Conservation (phyloP, 2,113 vertebrate genomes). For the Blennius ocellaris region DNA sequence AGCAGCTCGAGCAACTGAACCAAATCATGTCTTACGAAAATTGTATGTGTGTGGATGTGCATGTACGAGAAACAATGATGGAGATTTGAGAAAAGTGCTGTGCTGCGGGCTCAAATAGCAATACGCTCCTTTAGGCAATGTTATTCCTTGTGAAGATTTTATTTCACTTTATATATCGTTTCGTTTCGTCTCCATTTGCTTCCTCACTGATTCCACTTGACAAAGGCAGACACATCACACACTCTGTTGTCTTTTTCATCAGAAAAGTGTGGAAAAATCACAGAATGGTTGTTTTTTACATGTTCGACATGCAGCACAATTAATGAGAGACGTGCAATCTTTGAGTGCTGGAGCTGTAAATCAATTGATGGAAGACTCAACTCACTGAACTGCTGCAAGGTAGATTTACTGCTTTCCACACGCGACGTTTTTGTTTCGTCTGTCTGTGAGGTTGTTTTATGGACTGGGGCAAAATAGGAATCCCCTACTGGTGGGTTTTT, state of each 20-base stretch:
- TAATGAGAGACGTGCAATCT: constrained; percentile 25
- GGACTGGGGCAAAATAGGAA: constrained; percentile 1
- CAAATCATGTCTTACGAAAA: constrained; percentile 56
- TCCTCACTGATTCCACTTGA: constrained; percentile 45
- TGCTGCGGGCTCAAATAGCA: constrained; percentile 26
- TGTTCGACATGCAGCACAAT: constrained; percentile 29
- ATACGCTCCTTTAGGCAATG: constrained; percentile 49
- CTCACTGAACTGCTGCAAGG: constrained; percentile 12
- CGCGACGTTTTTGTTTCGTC: constrained; percentile 18
- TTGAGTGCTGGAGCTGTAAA: constrained; percentile 21
- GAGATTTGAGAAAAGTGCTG: constrained; percentile 24
- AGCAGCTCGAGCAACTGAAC: constrained; percentile 48
- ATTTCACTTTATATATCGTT: constrained; percentile 39
- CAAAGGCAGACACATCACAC: constrained; percentile 40
- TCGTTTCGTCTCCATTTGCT: constrained; percentile 21
- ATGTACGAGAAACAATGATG: not conserved
- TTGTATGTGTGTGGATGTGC: not conserved
- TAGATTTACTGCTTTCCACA: constrained; percentile 35
- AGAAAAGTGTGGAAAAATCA: constrained; percentile 23
- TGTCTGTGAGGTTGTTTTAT: constrained; percentile 2
- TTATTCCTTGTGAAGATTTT: constrained; percentile 48
- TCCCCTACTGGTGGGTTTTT: not conserved
- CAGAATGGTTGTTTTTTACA: constrained; percentile 20
- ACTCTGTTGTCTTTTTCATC: constrained; percentile 24
- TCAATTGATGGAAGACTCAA: constrained; percentile 23